These are phyloP conservation scores for Bugula neritina DNA, from an alignment of 2,888 invertebrate genomes.

Conservation along the genomic window DNA sequence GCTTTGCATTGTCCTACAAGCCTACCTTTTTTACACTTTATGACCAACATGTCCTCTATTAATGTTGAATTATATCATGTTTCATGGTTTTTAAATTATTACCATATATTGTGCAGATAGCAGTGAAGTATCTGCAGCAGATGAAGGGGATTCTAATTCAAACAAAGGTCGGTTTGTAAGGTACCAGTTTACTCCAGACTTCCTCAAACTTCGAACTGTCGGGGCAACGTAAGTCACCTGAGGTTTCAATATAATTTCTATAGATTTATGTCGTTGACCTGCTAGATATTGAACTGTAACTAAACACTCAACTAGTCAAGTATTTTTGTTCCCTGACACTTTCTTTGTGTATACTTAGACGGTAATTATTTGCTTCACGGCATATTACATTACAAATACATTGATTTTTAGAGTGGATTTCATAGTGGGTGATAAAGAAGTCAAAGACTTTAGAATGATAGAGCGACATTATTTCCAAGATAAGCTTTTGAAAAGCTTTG, in stretches of 20 bases:
- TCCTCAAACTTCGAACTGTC: constrained; percentile 88
- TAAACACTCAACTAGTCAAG: no score
- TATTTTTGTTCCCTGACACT: no score
- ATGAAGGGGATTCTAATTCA: constrained; percentile 47
- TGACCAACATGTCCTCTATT: no score
- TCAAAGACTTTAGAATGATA: constrained; percentile 93
- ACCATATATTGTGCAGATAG: constrained; percentile 36
- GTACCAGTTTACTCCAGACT: constrained; percentile 96
- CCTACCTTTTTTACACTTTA: no score
- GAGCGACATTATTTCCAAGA: constrained; percentile 94
- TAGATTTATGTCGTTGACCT: no score
- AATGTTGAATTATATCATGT: no score
- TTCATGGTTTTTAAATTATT: no score
- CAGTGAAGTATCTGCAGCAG: constrained; percentile 39
- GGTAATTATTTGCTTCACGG: no score
- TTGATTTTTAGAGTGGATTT: constrained; percentile 79
- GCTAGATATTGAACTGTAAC: no score
- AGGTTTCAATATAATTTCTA: background rate
- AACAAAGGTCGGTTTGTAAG: constrained; percentile 95
- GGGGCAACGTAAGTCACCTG: constrained; percentile 83
- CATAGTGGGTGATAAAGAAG: constrained; percentile 83
- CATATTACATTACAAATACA: no score
- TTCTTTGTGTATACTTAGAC: no score
- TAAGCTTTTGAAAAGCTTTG: constrained; percentile 88
- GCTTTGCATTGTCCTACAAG: no score